Evolutionary conservation across 2,888 invertebrate genomes (phyloP).

Genomic region (Andrena flavipes): DNA sequence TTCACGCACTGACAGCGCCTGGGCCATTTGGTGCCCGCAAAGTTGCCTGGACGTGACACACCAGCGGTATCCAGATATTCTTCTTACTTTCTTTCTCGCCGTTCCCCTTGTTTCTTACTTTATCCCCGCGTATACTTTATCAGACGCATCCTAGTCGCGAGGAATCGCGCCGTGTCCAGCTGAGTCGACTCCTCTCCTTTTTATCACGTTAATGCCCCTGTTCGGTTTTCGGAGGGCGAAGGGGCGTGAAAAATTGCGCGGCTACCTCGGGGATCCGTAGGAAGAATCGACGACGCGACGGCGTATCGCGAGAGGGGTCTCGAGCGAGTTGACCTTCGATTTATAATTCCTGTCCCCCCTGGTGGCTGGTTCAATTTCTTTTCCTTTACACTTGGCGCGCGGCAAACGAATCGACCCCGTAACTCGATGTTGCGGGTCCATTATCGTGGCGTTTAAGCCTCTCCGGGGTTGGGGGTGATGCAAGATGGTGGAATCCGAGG

Average conservation of each 20-base stretch:
- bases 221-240: slow-evolving; percentile 11
- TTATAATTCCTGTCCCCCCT: slow-evolving; percentile 54
- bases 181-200: not conserved
- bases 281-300: slow-evolving; percentile 45
- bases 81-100: slow-evolving; percentile 47
- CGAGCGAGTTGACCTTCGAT: slow-evolving; percentile 55
- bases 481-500: not conserved
- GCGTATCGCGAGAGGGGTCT: slow-evolving; percentile 42
- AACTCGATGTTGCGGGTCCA: slow-evolving; percentile 8
- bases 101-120: not conserved
- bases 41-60: slow-evolving; percentile 53
- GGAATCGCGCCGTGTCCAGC: slow-evolving; percentile 33
- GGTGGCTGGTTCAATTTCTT: slow-evolving; percentile 49
- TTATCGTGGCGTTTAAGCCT: slow-evolving; percentile 3
- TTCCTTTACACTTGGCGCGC: slow-evolving; percentile 15
- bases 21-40: slow-evolving; percentile 41
- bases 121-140: not conserved
- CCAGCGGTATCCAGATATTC: slow-evolving; percentile 61
- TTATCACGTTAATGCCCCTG: not conserved
- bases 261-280: slow-evolving; percentile 54
- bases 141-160: slow-evolving; percentile 31
- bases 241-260: slow-evolving; percentile 52
- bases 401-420: slow-evolving; percentile 11
- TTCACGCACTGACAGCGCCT: slow-evolving; percentile 77
- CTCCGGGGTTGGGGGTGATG: not conserved